A percentile compares a stretch with the other conserved stretches of the same genome.
Conservation (phyloP, 2,113 vertebrate species). For the Notechis scutatus region DNA sequence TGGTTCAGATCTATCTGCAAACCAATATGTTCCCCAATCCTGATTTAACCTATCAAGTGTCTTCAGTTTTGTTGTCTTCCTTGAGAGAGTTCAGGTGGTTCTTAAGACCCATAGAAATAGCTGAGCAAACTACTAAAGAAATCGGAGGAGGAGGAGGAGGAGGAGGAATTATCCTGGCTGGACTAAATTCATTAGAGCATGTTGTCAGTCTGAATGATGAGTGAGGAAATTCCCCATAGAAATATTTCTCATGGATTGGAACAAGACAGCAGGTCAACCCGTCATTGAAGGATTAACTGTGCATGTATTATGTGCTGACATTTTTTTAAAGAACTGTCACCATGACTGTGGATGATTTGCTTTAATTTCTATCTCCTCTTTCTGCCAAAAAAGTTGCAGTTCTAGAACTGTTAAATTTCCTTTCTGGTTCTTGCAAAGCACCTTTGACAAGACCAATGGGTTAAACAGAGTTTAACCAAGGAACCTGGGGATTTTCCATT, state of each 20-base stretch:
- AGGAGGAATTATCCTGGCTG: neutral
- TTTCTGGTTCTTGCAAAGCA: slow-evolving; percentile 13
- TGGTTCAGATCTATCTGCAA: neutral
- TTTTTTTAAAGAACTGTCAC: slow-evolving; percentile 49
- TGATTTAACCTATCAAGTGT: neutral
- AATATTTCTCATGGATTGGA: slow-evolving; percentile 58
- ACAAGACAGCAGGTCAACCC: slow-evolving; percentile 55
- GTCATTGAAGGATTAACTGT: slow-evolving; percentile 61
- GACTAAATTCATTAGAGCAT: slow-evolving; percentile 31
- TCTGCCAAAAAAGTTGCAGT: slow-evolving; percentile 35
- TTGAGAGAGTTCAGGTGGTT: neutral
- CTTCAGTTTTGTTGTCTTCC: neutral
- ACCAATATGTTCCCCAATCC: neutral
- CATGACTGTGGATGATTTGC: slow-evolving; percentile 40
- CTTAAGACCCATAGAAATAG: neutral
- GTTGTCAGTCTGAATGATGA: slow-evolving; percentile 53
- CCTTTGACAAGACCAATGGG: slow-evolving; percentile 24
- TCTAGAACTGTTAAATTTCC: slow-evolving; percentile 12
- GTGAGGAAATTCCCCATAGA: slow-evolving; percentile 51
- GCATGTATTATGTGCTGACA: slow-evolving; percentile 51
- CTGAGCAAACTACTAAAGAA: neutral
- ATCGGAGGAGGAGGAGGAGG: neutral
- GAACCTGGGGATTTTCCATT: slow-evolving; percentile 6
- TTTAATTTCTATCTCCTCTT: slow-evolving; percentile 39
- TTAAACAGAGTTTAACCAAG: slow-evolving; percentile 25